These are phyloP conservation scores for Ophonus ardosiacus DNA, from an alignment of 2,888 invertebrate species.

Conservation along the genomic window DNA sequence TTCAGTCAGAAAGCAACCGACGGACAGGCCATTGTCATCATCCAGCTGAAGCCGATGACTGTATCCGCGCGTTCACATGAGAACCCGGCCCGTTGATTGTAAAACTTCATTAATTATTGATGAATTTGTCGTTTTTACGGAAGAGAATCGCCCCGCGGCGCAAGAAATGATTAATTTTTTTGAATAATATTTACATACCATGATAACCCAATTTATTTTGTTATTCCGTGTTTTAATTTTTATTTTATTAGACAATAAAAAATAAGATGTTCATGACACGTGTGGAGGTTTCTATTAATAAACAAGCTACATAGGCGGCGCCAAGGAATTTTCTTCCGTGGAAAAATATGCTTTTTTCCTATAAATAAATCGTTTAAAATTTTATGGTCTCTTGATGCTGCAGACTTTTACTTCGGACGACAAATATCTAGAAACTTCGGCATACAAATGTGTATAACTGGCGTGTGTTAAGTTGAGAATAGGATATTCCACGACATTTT, in stretches of 20 bases:
- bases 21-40: not conserved
- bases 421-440: not conserved
- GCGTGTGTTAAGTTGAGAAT: too few species aligned
- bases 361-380: constrained; percentile 22
- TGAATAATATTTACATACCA: constrained; percentile 41
- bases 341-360: not conserved
- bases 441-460: too few species aligned
- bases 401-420: not conserved
- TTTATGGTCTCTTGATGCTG: not conserved
- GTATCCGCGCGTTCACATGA: constrained; percentile 10
- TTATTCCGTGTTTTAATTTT: constrained; percentile 36
- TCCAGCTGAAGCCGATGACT: constrained; percentile 17
- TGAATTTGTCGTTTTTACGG: constrained; percentile 45
- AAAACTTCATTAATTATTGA: constrained; percentile 31
- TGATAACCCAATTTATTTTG: constrained; percentile 49
- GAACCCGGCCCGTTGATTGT: constrained; percentile 23
- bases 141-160: not conserved
- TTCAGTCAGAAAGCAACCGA: not conserved
- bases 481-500: too few species aligned
- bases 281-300: constrained; percentile 34
- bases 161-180: constrained; percentile 38
- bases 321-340: constrained; percentile 9
- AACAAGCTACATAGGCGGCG: constrained; percentile 9
- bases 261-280: constrained; percentile 38
- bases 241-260: constrained; percentile 44